Evolutionary conservation across 2,888 invertebrate species (phyloP).

Genomic region (Chrysolina americana): DNA sequence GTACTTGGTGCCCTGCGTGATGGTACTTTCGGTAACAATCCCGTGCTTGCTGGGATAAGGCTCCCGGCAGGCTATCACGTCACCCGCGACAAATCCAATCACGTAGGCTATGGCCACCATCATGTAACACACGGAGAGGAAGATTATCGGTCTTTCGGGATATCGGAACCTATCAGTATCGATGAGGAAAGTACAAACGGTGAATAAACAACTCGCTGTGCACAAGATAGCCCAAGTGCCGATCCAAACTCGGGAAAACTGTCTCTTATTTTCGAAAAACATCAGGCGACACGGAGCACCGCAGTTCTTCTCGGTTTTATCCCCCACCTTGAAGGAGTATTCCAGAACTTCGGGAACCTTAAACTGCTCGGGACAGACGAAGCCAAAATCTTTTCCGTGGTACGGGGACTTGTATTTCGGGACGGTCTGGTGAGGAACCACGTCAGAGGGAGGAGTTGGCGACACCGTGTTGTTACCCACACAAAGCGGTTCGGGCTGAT

Average conservation of each 20-base stretch:
- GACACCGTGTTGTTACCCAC: conserved; percentile 83
- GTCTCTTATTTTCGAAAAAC: conserved; percentile 89
- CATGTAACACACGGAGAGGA: conserved; percentile 95
- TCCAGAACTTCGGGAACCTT: conserved; percentile 86
- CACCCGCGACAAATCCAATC: conserved; percentile 86
- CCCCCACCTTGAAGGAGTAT: conserved; percentile 87
- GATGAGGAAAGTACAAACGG: conserved; percentile 92
- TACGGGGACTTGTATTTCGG: conserved; percentile 56
- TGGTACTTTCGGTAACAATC: conserved; percentile 84
- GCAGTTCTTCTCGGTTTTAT: conserved; percentile 82
- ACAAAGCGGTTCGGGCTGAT: conserved; percentile 76
- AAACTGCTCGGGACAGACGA: conserved; percentile 90
- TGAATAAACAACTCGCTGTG: conserved; percentile 91
- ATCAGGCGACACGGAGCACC: conserved; percentile 94
- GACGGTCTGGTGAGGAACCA: conserved; percentile 41
- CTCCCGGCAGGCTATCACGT: conserved; percentile 86
- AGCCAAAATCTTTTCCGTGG: conserved; percentile 79
- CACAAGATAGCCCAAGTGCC: conserved; percentile 94
- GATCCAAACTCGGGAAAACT: conserved; percentile 92
- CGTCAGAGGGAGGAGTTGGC: conserved; percentile 62
- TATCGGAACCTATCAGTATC: conserved; percentile 96
- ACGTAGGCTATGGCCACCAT: conserved; percentile 95
- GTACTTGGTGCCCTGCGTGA: conserved; percentile 89
- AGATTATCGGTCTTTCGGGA: conserved; percentile 98
- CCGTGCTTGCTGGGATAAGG: conserved; percentile 83